Percentiles rank a stretch among this genome's conserved stretches.
phyloP scores from a whole-genome alignment of 2,888 invertebrate genomes.

The Branchellion lobata region DNA sequence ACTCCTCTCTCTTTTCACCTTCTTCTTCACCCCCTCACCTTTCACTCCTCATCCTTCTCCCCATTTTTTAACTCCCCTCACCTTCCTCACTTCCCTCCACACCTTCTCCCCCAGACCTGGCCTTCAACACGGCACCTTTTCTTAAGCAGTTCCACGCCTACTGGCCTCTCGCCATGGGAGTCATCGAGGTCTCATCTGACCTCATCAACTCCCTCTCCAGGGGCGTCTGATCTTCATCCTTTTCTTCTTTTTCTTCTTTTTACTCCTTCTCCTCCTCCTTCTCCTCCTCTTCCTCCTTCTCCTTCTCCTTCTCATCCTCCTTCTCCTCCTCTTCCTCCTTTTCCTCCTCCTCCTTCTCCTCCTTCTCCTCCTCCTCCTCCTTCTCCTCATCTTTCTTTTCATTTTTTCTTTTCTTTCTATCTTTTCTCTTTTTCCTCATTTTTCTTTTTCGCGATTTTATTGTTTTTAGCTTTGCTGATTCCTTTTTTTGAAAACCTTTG shows the following conservation, averaged over 20 bases:
- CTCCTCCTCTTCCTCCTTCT: no score
- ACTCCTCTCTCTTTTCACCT: no score
- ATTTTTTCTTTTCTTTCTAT: no score
- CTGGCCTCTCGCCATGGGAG: constrained; percentile 46
- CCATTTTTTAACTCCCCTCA: not conserved
- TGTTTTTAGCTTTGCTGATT: no score
- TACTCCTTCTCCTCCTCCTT: not conserved
- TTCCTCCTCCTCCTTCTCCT: no score
- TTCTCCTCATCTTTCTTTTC: no score
- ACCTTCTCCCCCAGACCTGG: not conserved
- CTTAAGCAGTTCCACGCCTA: constrained; percentile 39
- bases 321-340: no score
- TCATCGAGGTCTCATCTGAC: constrained; percentile 36
- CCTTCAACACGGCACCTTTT: constrained; percentile 15
- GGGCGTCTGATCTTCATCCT: not conserved
- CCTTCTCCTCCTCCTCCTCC: no score
- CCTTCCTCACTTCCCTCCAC: not conserved
- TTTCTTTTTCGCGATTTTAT: no score
- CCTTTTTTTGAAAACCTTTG: no score
- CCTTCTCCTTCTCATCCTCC: no score
- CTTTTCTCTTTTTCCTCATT: no score
- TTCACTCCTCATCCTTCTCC: not conserved
- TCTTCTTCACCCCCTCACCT: not conserved
- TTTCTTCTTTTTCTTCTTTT: not conserved
- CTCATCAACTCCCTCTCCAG: constrained; percentile 28